These are phyloP conservation scores for Cassiopea andromeda DNA, from an alignment of 30 jellyfish, hydroid and myxozoan species.

Conservation along the genomic window DNA sequence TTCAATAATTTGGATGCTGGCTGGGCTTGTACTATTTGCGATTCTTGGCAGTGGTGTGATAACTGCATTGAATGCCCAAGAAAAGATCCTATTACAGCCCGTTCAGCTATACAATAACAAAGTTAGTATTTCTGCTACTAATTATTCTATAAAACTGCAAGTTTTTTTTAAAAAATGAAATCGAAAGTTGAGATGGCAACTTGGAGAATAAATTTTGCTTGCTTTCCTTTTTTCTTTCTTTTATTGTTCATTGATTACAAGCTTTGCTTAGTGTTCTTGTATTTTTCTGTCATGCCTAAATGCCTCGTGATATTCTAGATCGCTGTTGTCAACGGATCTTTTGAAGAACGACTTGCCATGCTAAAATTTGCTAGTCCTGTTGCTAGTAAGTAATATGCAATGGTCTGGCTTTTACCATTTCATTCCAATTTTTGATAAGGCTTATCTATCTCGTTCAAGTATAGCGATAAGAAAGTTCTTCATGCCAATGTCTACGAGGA, in stretches of 20 bases:
- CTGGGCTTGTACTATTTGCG: slow-evolving; percentile 55
- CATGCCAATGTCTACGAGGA: neutral
- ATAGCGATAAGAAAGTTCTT: neutral
- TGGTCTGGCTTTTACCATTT: neutral
- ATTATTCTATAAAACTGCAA: too few relatives aligned
- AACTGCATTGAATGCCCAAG: slow-evolving; percentile 31
- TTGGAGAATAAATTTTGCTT: too few relatives aligned
- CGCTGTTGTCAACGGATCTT: slow-evolving; percentile 33
- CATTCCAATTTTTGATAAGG: neutral
- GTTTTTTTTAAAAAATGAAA: too few relatives aligned
- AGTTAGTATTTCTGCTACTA: slow-evolving; percentile 2
- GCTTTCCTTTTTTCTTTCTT: neutral
- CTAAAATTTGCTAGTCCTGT: slow-evolving; percentile 22
- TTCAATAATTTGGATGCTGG: slow-evolving; percentile 43
- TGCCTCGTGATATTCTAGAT: slow-evolving; percentile 1
- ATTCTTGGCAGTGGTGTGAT: slow-evolving; percentile 57
- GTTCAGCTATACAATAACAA: slow-evolving; percentile 35
- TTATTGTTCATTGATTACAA: too few relatives aligned
- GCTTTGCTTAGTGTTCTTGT: neutral
- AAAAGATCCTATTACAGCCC: slow-evolving; percentile 20
- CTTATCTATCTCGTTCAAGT: neutral
- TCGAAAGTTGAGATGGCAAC: too few relatives aligned
- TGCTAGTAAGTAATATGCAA: slow-evolving; percentile 17
- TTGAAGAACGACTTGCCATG: slow-evolving; percentile 47
- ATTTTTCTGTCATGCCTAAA: neutral